Percentiles rank a stretch among this genome's conserved stretches.
Conservation (phyloP, 2,797 vertebrate species). For the Brotula barbata region DNA sequence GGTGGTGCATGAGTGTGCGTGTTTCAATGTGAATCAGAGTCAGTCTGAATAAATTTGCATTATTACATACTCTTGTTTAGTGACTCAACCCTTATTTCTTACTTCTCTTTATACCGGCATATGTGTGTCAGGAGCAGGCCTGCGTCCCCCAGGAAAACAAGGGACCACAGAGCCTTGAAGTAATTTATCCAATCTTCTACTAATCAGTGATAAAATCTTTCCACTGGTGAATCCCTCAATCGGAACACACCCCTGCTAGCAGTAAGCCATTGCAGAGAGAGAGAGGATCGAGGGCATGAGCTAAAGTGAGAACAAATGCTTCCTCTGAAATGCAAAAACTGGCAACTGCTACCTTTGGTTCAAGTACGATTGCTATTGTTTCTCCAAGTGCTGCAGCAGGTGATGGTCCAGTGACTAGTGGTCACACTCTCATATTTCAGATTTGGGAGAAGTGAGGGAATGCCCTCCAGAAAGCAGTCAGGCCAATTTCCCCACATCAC, state of each 20-base stretch:
- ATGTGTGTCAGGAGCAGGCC: conserved; percentile 61
- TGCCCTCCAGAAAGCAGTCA: conserved; percentile 65
- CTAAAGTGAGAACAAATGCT: background rate
- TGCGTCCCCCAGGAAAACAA: conserved; percentile 77
- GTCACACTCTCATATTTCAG: conserved; percentile 56
- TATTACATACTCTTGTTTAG: conserved; percentile 45
- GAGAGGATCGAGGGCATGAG: background rate
- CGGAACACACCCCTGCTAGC: conserved; percentile 44
- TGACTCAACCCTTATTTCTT: conserved; percentile 37
- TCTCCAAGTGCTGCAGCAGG: conserved; percentile 39
- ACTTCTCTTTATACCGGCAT: conserved; percentile 28
- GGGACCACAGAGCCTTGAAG: conserved; percentile 83
- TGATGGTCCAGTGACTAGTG: conserved; percentile 63
- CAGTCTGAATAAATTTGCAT: conserved; percentile 65
- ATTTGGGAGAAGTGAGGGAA: conserved; percentile 35
- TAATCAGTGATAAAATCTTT: conserved; percentile 91
- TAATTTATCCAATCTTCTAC: conserved; percentile 88
- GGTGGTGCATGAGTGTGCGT: conserved; percentile 37
- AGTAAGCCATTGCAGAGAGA: conserved; percentile 31
- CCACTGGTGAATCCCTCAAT: conserved; percentile 75
- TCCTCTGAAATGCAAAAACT: conserved; percentile 38
- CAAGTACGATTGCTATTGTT: conserved; percentile 43
- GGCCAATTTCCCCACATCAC: conserved; percentile 85
- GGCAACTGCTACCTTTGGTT: conserved; percentile 30
- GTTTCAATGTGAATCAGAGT: conserved; percentile 43